A percentile compares a stretch with the other conserved stretches of the same genome.
These are phyloP conservation scores for Oxycera nigricornis DNA, from an alignment of 2,888 invertebrate genomes.

Conservation along the genomic window DNA sequence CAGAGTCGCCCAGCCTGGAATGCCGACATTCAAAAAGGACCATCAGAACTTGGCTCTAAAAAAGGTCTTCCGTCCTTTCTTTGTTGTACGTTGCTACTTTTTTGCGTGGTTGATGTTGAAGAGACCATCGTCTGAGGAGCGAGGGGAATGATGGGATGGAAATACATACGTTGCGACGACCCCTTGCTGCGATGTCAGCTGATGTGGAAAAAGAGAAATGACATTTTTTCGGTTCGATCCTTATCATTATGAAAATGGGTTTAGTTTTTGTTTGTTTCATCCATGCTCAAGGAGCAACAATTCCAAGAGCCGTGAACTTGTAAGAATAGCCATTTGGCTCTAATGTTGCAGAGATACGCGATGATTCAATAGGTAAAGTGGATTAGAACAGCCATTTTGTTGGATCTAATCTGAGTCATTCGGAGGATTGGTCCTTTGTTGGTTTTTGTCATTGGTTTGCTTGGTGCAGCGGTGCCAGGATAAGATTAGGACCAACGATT, in stretches of 20 bases:
- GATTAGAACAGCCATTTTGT: background rate
- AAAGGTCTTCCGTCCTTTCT: background rate
- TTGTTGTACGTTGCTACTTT: background rate
- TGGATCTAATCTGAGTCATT: background rate
- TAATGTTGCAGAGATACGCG: background rate
- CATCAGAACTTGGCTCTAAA: no score
- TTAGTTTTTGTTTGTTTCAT: background rate
- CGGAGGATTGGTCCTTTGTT: no score
- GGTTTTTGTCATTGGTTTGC: background rate
- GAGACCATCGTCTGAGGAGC: background rate
- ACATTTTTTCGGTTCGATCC: background rate
- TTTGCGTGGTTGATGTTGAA: background rate
- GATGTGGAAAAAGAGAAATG: background rate
- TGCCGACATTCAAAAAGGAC: background rate
- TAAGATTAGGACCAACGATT: background rate
- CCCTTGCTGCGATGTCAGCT: background rate
- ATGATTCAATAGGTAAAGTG: constrained; percentile 3
- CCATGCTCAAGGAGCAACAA: background rate
- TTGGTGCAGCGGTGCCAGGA: background rate
- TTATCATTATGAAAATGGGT: background rate
- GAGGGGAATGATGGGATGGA: background rate
- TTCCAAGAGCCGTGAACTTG: no score
- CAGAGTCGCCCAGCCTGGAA: background rate
- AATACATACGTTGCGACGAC: background rate
- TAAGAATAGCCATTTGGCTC: background rate